These are phyloP conservation scores for Rhaphigaster nebulosa DNA, from an alignment of 2,888 invertebrate species.

Conservation along the genomic window DNA sequence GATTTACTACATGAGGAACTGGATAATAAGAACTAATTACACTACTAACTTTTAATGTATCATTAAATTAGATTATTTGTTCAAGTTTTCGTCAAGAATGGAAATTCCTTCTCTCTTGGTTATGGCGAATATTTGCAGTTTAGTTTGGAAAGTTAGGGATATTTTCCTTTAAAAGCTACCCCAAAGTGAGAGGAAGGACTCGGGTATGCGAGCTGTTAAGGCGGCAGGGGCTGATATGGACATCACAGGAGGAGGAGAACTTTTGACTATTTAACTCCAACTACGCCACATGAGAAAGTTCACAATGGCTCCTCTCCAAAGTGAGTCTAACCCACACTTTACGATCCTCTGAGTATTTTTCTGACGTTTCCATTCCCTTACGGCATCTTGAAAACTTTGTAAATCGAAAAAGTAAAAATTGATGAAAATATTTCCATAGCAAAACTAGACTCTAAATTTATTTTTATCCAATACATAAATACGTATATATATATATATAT, in stretches of 20 bases:
- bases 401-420: neutral
- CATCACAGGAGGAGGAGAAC: neutral
- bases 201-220: conserved; percentile 23
- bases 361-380: neutral
- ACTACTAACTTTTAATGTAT: neutral
- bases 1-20: no score
- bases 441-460: neutral
- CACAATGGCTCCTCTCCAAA: neutral
- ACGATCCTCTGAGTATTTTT: neutral
- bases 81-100: neutral
- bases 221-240: neutral
- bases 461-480: neutral
- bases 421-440: neutral
- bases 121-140: neutral
- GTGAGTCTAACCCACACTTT: neutral
- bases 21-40: no score
- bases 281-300: conserved; percentile 3
- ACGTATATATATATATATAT: no score
- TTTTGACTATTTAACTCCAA: conserved; percentile 41
- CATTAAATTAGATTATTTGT: neutral
- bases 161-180: neutral
- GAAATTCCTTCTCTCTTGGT: neutral
- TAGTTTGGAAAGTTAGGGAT: conserved; percentile 5
- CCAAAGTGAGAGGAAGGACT: neutral
- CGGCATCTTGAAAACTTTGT: neutral